These are phyloP conservation scores for Cynopterus brachyotis DNA, from an alignment of 2,113 vertebrate genomes.

Conservation along the genomic window DNA sequence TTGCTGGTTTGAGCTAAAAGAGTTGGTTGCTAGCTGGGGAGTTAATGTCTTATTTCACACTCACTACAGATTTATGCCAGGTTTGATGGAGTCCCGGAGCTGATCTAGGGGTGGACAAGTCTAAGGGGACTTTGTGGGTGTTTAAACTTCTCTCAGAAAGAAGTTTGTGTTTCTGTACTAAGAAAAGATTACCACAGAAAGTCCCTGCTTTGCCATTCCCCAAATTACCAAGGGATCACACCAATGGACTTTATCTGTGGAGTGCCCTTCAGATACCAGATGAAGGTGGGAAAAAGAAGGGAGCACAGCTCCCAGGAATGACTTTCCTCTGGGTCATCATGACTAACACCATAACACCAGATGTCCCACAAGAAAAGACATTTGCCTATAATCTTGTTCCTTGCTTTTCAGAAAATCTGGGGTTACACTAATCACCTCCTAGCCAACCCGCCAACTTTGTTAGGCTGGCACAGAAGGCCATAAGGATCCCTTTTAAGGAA, in stretches of 20 bases:
- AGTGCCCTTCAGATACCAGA: constrained; percentile 23
- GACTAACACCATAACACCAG: background rate
- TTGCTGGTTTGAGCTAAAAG: background rate
- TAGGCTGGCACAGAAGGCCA: background rate
- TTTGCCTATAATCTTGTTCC: background rate
- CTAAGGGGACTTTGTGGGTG: background rate
- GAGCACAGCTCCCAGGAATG: background rate
- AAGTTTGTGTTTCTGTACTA: background rate
- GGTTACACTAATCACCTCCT: background rate
- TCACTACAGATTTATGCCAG: background rate
- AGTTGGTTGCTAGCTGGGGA: background rate
- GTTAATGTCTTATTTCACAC: background rate
- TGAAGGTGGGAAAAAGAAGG: background rate
- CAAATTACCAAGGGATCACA: constrained; percentile 50
- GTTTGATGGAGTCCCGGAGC: constrained; percentile 4
- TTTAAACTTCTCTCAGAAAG: constrained; percentile 20
- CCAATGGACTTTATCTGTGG: background rate
- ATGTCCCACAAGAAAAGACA: background rate
- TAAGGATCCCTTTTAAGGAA: background rate
- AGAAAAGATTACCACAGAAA: background rate
- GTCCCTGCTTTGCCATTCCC: constrained; percentile 12
- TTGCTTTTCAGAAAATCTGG: background rate
- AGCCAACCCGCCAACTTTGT: background rate
- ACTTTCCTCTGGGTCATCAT: background rate
- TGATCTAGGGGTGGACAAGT: background rate